A percentile compares a stretch with the other conserved stretches of the same genome.
These are phyloP conservation scores for Hipparchia sbordonii DNA, from an alignment of 2,888 invertebrate genomes.

Conservation along the genomic window DNA sequence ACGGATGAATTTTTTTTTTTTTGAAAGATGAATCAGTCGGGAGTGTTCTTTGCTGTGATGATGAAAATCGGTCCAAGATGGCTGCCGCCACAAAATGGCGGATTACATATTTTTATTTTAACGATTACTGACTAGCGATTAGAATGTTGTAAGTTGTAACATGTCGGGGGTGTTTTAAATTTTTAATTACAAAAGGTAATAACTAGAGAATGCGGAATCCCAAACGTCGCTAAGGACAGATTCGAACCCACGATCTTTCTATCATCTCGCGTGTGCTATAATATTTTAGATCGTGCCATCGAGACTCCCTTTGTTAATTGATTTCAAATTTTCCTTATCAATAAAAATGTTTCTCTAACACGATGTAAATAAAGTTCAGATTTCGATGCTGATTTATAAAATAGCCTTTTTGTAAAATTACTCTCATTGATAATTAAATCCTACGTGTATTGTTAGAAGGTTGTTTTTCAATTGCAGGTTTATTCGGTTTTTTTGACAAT, in stretches of 20 bases:
- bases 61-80: too few relatives aligned
- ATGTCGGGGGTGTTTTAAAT: too few relatives aligned
- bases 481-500: not conserved
- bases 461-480: not conserved
- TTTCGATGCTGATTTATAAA: not conserved
- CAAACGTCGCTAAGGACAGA: not conserved
- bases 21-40: too few relatives aligned
- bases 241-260: not conserved
- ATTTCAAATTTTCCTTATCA: not conserved
- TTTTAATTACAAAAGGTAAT: not conserved
- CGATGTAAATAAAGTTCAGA: not conserved
- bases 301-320: conserved; percentile 1
- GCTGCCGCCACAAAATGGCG: too few relatives aligned
- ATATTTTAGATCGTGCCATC: not conserved
- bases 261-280: not conserved
- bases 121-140: too few relatives aligned
- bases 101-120: too few relatives aligned
- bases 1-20: too few relatives aligned
- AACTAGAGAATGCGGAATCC: not conserved
- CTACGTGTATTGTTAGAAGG: not conserved
- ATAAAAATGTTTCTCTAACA: not conserved
- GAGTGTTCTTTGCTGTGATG: too few relatives aligned
- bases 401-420: not conserved
- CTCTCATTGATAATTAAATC: not conserved
- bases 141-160: too few relatives aligned